These are phyloP conservation scores for Liopterus haemorrhoidalis DNA, from an alignment of 2,888 invertebrate species.

Conservation along the genomic window DNA sequence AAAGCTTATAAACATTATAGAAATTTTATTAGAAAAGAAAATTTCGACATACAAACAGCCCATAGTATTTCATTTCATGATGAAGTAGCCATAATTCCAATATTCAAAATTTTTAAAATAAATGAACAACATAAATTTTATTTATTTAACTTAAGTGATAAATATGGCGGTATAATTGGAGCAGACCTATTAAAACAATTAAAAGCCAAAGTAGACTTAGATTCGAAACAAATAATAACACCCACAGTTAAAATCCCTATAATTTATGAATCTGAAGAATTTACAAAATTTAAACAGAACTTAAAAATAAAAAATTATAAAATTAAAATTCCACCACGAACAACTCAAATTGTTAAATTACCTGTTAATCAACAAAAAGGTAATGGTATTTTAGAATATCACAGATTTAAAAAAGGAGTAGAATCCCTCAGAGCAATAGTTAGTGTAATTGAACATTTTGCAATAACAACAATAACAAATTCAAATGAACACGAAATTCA, in stretches of 20 bases:
- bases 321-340: not conserved
- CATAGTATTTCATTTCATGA: constrained; percentile 9
- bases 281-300: not conserved
- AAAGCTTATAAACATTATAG: no score
- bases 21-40: no score
- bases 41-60: constrained; percentile 17
- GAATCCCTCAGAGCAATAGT: no score
- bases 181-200: constrained; percentile 15
- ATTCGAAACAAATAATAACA: no score
- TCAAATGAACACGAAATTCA: not conserved
- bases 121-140: constrained; percentile 12
- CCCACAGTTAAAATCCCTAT: not conserved
- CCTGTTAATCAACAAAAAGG: not conserved
- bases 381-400: not conserved
- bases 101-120: constrained; percentile 11
- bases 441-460: not conserved
- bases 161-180: constrained; percentile 14
- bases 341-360: not conserved
- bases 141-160: constrained; percentile 9
- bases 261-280: not conserved
- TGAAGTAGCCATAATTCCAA: constrained; percentile 8
- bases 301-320: not conserved
- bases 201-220: constrained; percentile 14
- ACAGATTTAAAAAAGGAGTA: not conserved
- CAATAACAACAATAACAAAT: not conserved